Conservation (phyloP, 1,140 invertebrate species). For the Drosophila sulfurigaster region DNA sequence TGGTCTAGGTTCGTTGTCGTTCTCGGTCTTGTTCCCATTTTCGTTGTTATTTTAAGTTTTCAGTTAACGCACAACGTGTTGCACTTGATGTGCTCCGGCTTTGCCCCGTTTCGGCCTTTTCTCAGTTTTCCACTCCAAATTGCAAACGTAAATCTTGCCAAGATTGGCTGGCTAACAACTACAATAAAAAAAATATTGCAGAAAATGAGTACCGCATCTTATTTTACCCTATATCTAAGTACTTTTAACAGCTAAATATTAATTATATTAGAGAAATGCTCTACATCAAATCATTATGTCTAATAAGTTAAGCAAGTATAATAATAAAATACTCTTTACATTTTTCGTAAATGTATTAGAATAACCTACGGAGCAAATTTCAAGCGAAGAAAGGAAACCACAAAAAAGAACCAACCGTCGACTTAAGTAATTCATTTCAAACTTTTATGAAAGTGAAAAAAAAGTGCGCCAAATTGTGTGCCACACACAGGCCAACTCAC, state of each 20-base stretch:
- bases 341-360: neutral
- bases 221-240: constrained; percentile 14
- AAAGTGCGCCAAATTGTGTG: constrained; percentile 39
- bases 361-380: neutral
- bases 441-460: constrained; percentile 54
- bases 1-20: neutral
- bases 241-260: too few species aligned
- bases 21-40: too few species aligned
- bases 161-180: constrained; percentile 39
- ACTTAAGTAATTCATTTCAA: constrained; percentile 73
- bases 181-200: constrained; percentile 17
- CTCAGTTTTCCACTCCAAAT: constrained; percentile 55
- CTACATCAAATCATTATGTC: too few species aligned
- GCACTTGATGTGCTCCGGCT: constrained; percentile 51
- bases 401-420: constrained; percentile 34
- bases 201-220: constrained; percentile 36
- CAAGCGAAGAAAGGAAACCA: neutral
- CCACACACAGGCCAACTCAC: constrained; percentile 34
- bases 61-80: constrained; percentile 63
- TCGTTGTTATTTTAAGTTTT: constrained; percentile 20
- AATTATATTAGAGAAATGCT: too few species aligned
- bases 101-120: constrained; percentile 28
- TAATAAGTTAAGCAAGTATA: too few species aligned
- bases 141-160: constrained; percentile 70
- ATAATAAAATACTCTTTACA: neutral